Base-by-base conservation (phyloP, 2,797 vertebrate species). In the Taeniopygia guttata region DNA sequence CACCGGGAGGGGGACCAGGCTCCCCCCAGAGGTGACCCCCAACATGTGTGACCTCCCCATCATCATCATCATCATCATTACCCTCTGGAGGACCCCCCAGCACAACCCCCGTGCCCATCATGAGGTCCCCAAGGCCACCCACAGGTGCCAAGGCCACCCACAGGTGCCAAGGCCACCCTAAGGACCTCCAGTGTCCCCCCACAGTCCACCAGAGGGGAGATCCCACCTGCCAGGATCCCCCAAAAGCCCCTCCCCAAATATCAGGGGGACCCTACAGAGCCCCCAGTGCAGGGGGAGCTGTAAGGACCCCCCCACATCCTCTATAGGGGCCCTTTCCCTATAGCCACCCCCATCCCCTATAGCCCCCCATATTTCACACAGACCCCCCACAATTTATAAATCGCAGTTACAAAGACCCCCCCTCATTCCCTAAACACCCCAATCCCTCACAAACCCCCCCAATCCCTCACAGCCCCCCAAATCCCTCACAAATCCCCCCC, bases 41-140 rank as follows among this genome's bases (percentile, higher is more conserved):
- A 23, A 22, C 29, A 38, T 40, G 17, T 26, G 51, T 46, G 21
- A 55, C 42, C 27, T 7, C n/a, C 40, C 22, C 30, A 36, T 36
- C 54, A 74, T 15, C 55, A 75, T 22, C 56, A 76, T 22, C 58
- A 51, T 2, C 59, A 49, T 5, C 29, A 4, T 13, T 73, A 64
- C 25, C 40, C 16, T 7, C 60, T 25, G 2, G 0, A 38, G 17
- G 27, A 21, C 21, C 11, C 18, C 15, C 38, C 34, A 25, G 1
- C 21, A 36, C 17, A 13, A 10, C 4, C 27, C 34, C 63, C 2
- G 23, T 7, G 29, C 4, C 42, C 32, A 29, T 58, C 46, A 15
- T 1, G 34, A 60, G 34, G 21, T 19, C 22, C n/a, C 73, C 56
- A 49, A 46, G 20, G 40, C 26, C 54, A 46, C 27, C 4, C 23